Percentiles rank a stretch among this genome's conserved stretches.
phyloP scores from a whole-genome alignment of 2,797 vertebrate genomes.

The Paratrypauchen microcephalus region DNA sequence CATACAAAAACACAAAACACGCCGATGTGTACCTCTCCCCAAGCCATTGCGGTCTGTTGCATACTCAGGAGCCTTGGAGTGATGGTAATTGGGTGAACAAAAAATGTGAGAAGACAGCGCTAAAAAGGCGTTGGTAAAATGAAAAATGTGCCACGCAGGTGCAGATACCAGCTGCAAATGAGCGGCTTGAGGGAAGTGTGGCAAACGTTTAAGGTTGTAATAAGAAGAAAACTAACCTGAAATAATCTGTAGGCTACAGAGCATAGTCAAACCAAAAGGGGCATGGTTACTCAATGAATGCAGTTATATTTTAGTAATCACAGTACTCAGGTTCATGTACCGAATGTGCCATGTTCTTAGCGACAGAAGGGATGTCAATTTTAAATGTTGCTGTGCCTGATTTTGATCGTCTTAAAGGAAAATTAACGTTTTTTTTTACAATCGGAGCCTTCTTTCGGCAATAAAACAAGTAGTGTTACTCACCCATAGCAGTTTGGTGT shows the following conservation, averaged over 20 bases:
- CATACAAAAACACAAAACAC: slow-evolving; percentile 10
- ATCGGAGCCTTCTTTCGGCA: no score
- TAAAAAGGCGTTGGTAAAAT: neutral
- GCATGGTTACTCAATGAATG: no score
- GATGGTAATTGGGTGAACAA: slow-evolving; percentile 11
- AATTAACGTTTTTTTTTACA: no score
- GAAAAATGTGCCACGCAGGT: neutral
- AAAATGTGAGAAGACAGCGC: neutral
- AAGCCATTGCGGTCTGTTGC: neutral
- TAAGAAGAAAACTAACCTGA: neutral
- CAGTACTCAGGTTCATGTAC: neutral
- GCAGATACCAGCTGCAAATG: neutral
- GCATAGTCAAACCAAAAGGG: neutral
- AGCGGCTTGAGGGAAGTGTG: neutral
- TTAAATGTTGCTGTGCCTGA: no score
- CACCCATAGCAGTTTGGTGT: no score
- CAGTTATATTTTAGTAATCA: no score
- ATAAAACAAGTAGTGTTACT: no score
- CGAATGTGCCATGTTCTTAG: no score
- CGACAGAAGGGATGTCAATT: no score
- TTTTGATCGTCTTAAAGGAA: no score
- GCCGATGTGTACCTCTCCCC: neutral
- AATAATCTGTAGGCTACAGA: no score
- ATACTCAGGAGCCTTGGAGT: neutral
- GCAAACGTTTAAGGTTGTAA: neutral